Evolutionary conservation across 1,140 invertebrate species (phyloP).

Genomic region (Dendrolimus punctatus): DNA sequence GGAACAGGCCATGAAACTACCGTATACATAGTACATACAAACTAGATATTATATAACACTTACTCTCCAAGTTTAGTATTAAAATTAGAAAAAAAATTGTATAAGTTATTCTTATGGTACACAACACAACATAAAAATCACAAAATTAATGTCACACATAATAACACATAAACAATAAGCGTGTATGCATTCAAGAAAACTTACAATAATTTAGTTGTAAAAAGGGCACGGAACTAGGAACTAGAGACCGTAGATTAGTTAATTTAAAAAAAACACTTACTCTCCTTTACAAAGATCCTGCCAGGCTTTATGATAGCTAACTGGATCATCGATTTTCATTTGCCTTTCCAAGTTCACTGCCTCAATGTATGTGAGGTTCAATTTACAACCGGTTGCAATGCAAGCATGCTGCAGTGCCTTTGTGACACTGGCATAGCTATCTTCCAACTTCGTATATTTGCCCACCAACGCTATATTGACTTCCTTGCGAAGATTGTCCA

Average conservation of each 20-base stretch:
- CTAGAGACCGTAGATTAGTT: neutral
- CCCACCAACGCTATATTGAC: slow-evolving; percentile 97
- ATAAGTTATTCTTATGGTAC: too few species aligned
- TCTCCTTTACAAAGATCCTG: slow-evolving; percentile 90
- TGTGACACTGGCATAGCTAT: slow-evolving; percentile 96
- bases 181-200: too few species aligned
- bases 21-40: too few species aligned
- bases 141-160: too few species aligned
- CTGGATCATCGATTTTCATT: slow-evolving; percentile 81
- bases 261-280: slow-evolving; percentile 70
- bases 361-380: slow-evolving; percentile 93
- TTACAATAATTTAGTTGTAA: too few species aligned
- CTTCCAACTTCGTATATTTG: slow-evolving; percentile 97
- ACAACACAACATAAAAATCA: too few species aligned
- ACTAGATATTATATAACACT: too few species aligned
- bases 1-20: too few species aligned
- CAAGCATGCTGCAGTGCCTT: slow-evolving; percentile 96
- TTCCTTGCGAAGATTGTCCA: slow-evolving; percentile 85
- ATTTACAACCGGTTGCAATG: slow-evolving; percentile 85
- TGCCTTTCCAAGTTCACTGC: slow-evolving; percentile 89
- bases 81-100: too few species aligned
- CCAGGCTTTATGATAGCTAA: slow-evolving; percentile 95
- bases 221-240: neutral
- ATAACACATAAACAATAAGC: too few species aligned
- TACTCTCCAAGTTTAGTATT: too few species aligned